Evolutionary conservation across 2,888 invertebrate genomes (phyloP).

Genomic region (Ophraella communa): DNA sequence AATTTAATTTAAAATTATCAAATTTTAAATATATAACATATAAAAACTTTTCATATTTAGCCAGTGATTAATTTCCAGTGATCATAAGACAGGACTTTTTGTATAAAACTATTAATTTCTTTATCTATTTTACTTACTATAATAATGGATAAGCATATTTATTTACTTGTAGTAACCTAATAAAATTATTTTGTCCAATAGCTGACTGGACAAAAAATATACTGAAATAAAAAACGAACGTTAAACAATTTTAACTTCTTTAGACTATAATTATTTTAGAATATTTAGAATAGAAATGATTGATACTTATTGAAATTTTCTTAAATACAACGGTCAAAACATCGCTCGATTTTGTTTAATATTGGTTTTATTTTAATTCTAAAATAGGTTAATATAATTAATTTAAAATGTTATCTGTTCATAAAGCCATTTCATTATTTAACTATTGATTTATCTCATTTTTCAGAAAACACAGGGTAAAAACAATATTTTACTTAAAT

Average conservation of each 20-base stretch:
- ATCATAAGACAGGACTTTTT: too few species aligned
- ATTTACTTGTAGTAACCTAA: slow-evolving; percentile 19
- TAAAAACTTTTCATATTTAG: too few species aligned
- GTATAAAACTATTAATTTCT: slow-evolving; percentile 21
- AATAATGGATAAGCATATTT: slow-evolving; percentile 19
- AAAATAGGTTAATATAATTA: slow-evolving; percentile 22
- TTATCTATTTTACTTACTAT: slow-evolving; percentile 21
- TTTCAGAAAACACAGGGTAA: background rate
- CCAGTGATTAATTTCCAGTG: slow-evolving; percentile 53
- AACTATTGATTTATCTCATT: slow-evolving; percentile 42
- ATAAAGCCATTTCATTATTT: slow-evolving; percentile 32
- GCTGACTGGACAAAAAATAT: background rate
- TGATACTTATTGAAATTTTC: too few species aligned
- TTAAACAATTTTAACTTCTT: too few species aligned
- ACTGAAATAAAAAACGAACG: too few species aligned
- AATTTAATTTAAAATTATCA: background rate
- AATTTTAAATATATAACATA: slow-evolving; percentile 34
- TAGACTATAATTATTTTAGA: too few species aligned
- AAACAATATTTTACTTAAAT: background rate
- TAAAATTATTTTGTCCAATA: background rate
- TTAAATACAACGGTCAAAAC: too few species aligned
- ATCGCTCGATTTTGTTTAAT: background rate
- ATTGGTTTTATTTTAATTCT: slow-evolving; percentile 6
- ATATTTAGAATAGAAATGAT: too few species aligned
- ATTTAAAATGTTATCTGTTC: slow-evolving; percentile 25